These are phyloP conservation scores for Lates japonicus DNA, from an alignment of 2,797 vertebrate species.

Conservation along the genomic window DNA sequence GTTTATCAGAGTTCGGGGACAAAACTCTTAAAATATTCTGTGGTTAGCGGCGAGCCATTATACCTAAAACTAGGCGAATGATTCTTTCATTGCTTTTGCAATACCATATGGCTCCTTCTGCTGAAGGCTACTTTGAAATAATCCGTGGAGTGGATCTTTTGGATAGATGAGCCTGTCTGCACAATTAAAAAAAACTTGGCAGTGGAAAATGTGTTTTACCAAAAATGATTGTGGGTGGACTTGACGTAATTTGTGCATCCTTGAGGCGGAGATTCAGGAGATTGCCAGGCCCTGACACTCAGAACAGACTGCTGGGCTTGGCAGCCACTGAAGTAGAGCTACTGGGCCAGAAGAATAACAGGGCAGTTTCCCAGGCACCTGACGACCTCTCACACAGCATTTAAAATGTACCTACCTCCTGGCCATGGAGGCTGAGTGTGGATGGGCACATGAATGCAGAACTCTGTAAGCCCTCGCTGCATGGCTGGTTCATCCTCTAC, in stretches of 20 bases:
- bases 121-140: conserved; percentile 8
- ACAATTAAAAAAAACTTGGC: neutral
- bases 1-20: conserved; percentile 42
- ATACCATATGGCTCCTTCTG: conserved; percentile 48
- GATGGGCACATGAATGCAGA: conserved; percentile 70
- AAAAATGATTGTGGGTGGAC: neutral
- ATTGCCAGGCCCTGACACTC: neutral
- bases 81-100: conserved; percentile 41
- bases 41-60: conserved; percentile 58
- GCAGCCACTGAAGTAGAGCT: conserved; percentile 31
- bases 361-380: conserved; percentile 21
- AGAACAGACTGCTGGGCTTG: conserved; percentile 17
- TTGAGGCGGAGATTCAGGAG: neutral
- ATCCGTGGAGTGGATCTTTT: conserved; percentile 4
- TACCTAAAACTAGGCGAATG: conserved; percentile 38
- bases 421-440: conserved; percentile 40
- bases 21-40: conserved; percentile 67
- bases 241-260: neutral
- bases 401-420: conserved; percentile 49
- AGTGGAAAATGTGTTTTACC: neutral
- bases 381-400: conserved; percentile 18
- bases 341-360: conserved; percentile 30
- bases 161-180: neutral
- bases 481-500: conserved; percentile 85
- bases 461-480: conserved; percentile 76